Evolutionary conservation across 2,888 invertebrate genomes (phyloP), one percentile per base, ranked within the genome.

Genomic region (Spialia ferax): DNA sequence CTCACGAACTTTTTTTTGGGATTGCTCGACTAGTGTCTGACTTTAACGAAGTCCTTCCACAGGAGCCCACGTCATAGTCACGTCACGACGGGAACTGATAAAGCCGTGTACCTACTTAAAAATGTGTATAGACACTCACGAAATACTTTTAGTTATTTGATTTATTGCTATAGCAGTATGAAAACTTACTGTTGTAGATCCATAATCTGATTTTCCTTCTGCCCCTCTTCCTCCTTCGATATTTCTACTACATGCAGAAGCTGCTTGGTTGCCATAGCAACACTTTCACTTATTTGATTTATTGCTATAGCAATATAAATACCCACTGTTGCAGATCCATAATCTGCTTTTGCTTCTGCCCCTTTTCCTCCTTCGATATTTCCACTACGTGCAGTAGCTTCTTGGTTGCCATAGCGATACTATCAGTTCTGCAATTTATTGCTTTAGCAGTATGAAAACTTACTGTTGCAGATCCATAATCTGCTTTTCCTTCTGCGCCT

Each of bases 291-390:
- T 89, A 68, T 90, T 86, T 74, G 94, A 95, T 74, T 95, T 22
- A 50, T 22, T 22, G 6, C 22, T 23, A 50, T 2, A 50, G 13
- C 50, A 10, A 2, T n/a, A 98, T 76, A 97, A 7, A 29, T 2
- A 70, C 97, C 95, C 83, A 98, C 98, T 98, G 97, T 95, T 98
- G 97, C 87, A 98, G 94, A 86, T 98, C 98, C 95, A 97, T 96
- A 79, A 98, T 98, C 88, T 97, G 96, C 88, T 98, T 98, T 87
- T 98, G 98, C 90, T 98, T 98, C 79, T 97, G 95, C 83, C 98
- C 98, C 88, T 98, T 98, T 85, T 98, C 98, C 84, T 98, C 98
- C 83, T 98, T n/a, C n/a, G n/a, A 97, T 97, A 98, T 98, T 92
- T 98, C 97, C 81, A 98, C 97, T 73, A 98, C 94, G 85, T 98